phyloP scores from a whole-genome alignment of 2,797 vertebrate species.

The Bovichtus diacanthus region DNA sequence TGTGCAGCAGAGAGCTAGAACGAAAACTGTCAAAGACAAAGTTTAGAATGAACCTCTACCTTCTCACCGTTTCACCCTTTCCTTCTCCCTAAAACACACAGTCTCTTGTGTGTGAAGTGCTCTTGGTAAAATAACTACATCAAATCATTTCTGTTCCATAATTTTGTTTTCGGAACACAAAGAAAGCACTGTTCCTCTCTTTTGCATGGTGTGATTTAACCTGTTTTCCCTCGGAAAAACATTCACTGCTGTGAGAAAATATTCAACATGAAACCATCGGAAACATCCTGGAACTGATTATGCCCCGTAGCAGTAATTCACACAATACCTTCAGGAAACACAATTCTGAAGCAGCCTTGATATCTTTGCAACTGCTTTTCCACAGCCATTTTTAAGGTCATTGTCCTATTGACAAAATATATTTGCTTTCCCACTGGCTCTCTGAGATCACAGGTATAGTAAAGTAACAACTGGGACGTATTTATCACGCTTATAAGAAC shows the following conservation, averaged over 20 bases:
- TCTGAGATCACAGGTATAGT: conserved; percentile 1
- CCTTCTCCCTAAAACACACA: conserved; percentile 13
- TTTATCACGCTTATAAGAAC: conserved; percentile 5
- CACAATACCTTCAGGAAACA: background rate
- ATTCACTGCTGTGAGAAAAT: conserved; percentile 23
- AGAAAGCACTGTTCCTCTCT: conserved; percentile 2
- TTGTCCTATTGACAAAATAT: conserved; percentile 11
- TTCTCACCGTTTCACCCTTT: conserved; percentile 37
- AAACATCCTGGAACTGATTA: conserved; percentile 12
- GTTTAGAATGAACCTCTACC: conserved; percentile 48
- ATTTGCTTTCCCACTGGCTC: conserved; percentile 17
- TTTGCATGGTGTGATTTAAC: conserved; percentile 31
- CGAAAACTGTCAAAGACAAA: background rate
- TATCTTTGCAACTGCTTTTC: background rate
- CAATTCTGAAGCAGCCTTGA: background rate
- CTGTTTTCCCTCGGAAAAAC: conserved; percentile 36
- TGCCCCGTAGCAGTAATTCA: background rate
- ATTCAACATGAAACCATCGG: conserved; percentile 11
- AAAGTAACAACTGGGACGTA: background rate
- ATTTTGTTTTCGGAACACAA: conserved; percentile 26
- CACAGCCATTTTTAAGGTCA: conserved; percentile 4
- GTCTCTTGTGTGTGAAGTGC: background rate
- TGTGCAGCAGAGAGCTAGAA: conserved; percentile 1
- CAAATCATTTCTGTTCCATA: conserved; percentile 27
- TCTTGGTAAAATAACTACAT: conserved; percentile 32